Conservation (phyloP, 2,888 invertebrate genomes). For the Mesochorus sp. region DNA sequence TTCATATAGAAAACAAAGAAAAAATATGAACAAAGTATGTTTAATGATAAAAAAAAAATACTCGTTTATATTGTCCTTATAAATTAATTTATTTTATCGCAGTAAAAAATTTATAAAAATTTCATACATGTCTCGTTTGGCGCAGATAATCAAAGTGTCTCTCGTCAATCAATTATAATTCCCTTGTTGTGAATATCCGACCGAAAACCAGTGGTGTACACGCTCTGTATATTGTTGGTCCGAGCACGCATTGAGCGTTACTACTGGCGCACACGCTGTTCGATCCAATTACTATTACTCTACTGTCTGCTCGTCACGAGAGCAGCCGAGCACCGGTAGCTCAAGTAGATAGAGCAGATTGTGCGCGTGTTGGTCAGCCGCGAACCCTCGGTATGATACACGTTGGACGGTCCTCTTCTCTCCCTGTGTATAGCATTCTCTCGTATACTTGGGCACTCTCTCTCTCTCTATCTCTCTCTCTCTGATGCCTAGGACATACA, state of each 20-base stretch:
- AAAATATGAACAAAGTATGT: no score
- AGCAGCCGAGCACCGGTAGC: slow-evolving; percentile 7
- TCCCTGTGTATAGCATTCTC: not conserved
- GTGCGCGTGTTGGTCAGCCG: slow-evolving; percentile 38
- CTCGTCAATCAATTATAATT: slow-evolving; percentile 1
- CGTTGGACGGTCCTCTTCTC: slow-evolving; percentile 13
- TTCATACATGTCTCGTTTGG: no score
- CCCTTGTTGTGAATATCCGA: slow-evolving; percentile 12
- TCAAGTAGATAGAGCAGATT: slow-evolving; percentile 45
- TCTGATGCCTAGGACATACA: slow-evolving; percentile 16
- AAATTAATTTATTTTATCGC: no score
- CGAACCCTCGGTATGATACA: slow-evolving; percentile 45
- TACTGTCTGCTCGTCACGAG: slow-evolving; percentile 29
- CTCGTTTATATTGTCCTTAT: no score
- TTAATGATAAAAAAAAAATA: no score
- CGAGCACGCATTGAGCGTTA: slow-evolving; percentile 22
- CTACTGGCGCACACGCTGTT: slow-evolving; percentile 34
- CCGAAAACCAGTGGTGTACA: not conserved
- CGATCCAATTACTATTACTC: slow-evolving; percentile 55
- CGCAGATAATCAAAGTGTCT: slow-evolving; percentile 15
- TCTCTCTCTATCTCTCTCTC: not conserved
- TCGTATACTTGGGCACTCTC: no score
- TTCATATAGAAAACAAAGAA: no score
- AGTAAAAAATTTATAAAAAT: no score
- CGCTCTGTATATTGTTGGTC: not conserved